phyloP scores from a whole-genome alignment of 2,888 invertebrate species.

The Cremastinae sp. region DNA sequence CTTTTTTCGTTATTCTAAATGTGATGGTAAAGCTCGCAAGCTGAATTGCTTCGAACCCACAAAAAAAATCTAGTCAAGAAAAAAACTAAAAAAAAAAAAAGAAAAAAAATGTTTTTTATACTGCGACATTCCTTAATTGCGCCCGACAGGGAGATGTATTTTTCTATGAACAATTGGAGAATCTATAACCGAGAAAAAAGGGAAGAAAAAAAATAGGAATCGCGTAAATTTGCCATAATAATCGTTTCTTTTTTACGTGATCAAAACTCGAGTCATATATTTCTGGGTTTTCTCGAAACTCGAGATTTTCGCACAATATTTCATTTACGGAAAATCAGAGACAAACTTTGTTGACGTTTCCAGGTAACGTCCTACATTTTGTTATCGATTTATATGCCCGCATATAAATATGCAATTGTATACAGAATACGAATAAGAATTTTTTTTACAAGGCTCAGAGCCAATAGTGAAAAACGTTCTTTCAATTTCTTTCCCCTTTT shows the following conservation, averaged over 20 bases:
- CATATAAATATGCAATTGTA: conserved; percentile 14
- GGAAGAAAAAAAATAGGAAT: conserved; percentile 29
- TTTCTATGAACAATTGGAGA: conserved; percentile 61
- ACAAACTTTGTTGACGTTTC: conserved; percentile 17
- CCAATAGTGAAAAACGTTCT: conserved; percentile 2
- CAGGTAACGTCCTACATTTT: conserved; percentile 24
- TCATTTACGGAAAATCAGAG: conserved; percentile 18
- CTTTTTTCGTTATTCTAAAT: conserved; percentile 2
- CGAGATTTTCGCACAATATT: conserved; percentile 54
- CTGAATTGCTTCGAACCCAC: conserved; percentile 43
- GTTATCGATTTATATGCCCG: conserved; percentile 20
- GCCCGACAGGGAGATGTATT: conserved; percentile 48
- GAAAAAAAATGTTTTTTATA: conserved; percentile 61
- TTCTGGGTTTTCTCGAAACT: background rate
- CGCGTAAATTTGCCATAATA: conserved; percentile 47
- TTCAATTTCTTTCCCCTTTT: conserved; percentile 12
- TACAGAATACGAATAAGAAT: conserved; percentile 14
- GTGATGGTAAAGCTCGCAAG: conserved; percentile 34
- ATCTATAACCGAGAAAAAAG: conserved; percentile 41
- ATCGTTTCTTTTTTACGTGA: conserved; percentile 25
- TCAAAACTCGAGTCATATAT: conserved; percentile 32
- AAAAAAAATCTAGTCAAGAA: conserved; percentile 61
- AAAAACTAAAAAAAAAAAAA: conserved; percentile 29
- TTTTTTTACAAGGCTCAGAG: conserved; percentile 18
- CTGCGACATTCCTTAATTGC: conserved; percentile 62